Percentiles rank a stretch among this genome's conserved stretches.
Evolutionary conservation across 2,888 invertebrate species (phyloP).

Genomic region (Amblyteles armatorius): DNA sequence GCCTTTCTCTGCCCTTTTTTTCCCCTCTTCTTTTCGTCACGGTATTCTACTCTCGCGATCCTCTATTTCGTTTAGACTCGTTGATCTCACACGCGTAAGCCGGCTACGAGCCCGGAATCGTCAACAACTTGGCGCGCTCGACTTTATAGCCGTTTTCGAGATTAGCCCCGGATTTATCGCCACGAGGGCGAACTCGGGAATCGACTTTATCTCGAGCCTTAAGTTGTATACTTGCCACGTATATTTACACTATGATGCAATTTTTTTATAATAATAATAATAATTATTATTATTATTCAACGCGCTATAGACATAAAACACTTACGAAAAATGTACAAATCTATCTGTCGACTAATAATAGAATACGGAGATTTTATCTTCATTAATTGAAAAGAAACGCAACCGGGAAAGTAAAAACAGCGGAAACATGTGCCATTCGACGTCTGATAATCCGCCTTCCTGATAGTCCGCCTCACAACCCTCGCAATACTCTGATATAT

Average conservation of each 20-base stretch:
- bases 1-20: neutral
- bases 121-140: constrained; percentile 10
- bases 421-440: too few relatives aligned
- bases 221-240: neutral
- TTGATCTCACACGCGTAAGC: neutral
- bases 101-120: neutral
- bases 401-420: too few relatives aligned
- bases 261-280: too few relatives aligned
- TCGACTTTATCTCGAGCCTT: neutral
- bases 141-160: neutral
- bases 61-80: neutral
- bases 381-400: too few relatives aligned
- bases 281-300: too few relatives aligned
- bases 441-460: too few relatives aligned
- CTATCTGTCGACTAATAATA: too few relatives aligned
- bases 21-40: neutral
- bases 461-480: too few relatives aligned
- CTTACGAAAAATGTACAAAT: too few relatives aligned
- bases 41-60: constrained; percentile 5
- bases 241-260: neutral
- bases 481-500: too few relatives aligned
- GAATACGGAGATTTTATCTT: too few relatives aligned
- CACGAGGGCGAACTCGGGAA: neutral
- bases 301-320: too few relatives aligned
- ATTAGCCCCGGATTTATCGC: neutral